Evolutionary conservation across 2,888 invertebrate species (phyloP).

Genomic region (Sialis fuliginosa): DNA sequence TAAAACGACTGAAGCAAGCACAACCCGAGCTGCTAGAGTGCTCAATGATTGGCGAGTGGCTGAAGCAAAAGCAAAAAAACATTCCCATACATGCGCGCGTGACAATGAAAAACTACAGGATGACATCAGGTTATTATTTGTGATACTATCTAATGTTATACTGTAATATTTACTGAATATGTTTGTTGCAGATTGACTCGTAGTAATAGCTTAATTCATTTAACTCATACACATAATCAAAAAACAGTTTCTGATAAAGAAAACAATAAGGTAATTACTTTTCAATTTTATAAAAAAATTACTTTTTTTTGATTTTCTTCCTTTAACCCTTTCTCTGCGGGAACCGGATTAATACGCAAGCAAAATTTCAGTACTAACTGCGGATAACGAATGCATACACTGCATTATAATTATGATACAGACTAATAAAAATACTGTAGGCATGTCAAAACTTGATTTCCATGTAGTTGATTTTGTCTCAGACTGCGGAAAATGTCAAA

Average conservation of each 20-base stretch:
- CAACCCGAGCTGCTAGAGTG: conserved; percentile 69
- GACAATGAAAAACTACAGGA: conserved; percentile 89
- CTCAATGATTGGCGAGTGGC: conserved; percentile 72
- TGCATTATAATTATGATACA: no score
- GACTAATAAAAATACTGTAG: no score
- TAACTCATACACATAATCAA: conserved; percentile 20
- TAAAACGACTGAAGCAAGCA: conserved; percentile 57
- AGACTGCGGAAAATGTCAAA: no score
- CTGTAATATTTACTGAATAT: background rate
- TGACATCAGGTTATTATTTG: conserved; percentile 26
- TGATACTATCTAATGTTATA: background rate
- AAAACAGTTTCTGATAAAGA: conserved; percentile 34
- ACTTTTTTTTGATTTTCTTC: no score
- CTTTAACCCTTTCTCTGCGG: no score
- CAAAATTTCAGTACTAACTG: no score
- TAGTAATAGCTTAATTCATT: conserved; percentile 24
- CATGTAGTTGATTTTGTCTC: no score
- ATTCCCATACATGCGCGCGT: conserved; percentile 69
- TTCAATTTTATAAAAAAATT: background rate
- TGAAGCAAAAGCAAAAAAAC: conserved; percentile 78
- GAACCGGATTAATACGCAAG: no score
- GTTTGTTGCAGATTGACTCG: conserved; percentile 21
- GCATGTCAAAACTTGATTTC: no score
- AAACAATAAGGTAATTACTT: conserved; percentile 30
- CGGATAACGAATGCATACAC: no score